Evolutionary conservation across 2,888 invertebrate genomes (phyloP).

Genomic region (Heteropelma amictum): DNA sequence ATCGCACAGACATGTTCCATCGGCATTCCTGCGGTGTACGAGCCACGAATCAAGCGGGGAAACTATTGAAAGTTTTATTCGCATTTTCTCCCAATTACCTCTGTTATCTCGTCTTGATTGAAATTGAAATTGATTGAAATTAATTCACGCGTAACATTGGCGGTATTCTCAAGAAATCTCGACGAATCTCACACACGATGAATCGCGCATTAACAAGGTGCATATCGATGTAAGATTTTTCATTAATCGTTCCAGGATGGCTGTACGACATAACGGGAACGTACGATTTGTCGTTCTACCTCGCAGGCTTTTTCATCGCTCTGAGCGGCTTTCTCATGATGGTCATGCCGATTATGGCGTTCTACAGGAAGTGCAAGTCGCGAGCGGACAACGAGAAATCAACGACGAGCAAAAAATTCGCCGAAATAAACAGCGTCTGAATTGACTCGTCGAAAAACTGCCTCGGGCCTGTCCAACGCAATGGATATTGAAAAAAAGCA

Average conservation of each 20-base stretch:
- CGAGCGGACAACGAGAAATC: constrained; percentile 34
- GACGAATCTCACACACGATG: no score
- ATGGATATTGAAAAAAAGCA: not conserved
- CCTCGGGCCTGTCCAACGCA: not conserved
- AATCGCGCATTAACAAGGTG: no score
- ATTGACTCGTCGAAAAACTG: constrained; percentile 18
- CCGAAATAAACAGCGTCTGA: constrained; percentile 72
- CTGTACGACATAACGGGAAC: constrained; percentile 88
- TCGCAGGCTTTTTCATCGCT: constrained; percentile 89
- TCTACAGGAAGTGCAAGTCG: constrained; percentile 65
- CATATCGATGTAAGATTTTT: no score
- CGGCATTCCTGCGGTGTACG: constrained; percentile 15
- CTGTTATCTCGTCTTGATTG: constrained; percentile 12
- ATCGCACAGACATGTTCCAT: constrained; percentile 37
- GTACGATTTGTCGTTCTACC: constrained; percentile 89
- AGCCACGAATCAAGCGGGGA: not conserved
- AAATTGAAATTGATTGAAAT: not conserved
- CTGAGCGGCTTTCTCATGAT: constrained; percentile 85
- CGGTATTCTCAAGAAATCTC: no score
- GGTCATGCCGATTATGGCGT: constrained; percentile 75
- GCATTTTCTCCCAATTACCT: not conserved
- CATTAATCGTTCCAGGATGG: constrained; percentile 83
- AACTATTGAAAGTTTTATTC: constrained; percentile 19
- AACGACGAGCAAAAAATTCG: constrained; percentile 63
- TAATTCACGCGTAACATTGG: no score